Conservation (phyloP, 92 coral and sea anemone species). For the Zoanthus gigantus region DNA sequence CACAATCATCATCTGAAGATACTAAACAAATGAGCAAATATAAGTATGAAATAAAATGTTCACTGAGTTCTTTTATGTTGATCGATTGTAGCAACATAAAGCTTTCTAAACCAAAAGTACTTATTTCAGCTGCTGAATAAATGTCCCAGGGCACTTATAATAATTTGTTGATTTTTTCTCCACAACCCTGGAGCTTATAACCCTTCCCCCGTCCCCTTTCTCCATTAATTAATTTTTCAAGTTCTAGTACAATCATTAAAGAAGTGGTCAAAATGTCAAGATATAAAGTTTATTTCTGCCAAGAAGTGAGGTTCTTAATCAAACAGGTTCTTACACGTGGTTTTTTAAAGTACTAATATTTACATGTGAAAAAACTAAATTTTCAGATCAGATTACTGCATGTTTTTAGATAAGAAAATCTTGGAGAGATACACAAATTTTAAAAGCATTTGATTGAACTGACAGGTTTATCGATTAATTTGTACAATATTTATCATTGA, state of each 20-base stretch:
- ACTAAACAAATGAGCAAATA: constrained; percentile 25
- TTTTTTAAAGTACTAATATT: background rate
- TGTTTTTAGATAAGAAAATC: constrained; percentile 24
- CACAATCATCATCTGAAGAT: constrained; percentile 35
- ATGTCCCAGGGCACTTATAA: background rate
- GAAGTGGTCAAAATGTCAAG: constrained; percentile 10
- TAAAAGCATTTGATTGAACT: constrained; percentile 23
- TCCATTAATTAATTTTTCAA: background rate
- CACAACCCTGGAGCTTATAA: background rate
- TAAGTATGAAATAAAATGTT: constrained; percentile 14
- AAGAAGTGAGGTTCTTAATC: constrained; percentile 30
- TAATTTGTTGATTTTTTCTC: background rate
- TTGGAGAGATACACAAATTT: constrained; percentile 22
- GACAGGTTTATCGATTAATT: constrained; percentile 16
- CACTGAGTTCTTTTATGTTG: background rate
- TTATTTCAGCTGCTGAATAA: constrained; percentile 12
- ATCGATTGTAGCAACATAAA: constrained; percentile 16
- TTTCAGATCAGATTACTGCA: constrained; percentile 18
- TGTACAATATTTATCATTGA: constrained; percentile 11
- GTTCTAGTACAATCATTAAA: background rate
- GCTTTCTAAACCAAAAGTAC: constrained; percentile 19
- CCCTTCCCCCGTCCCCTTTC: background rate
- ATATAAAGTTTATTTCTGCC: constrained; percentile 18
- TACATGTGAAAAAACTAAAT: constrained; percentile 1
- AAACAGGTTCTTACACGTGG: constrained; percentile 11